Evolutionary conservation across 1,140 invertebrate species (phyloP).

Genomic region (Prorops nasuta): DNA sequence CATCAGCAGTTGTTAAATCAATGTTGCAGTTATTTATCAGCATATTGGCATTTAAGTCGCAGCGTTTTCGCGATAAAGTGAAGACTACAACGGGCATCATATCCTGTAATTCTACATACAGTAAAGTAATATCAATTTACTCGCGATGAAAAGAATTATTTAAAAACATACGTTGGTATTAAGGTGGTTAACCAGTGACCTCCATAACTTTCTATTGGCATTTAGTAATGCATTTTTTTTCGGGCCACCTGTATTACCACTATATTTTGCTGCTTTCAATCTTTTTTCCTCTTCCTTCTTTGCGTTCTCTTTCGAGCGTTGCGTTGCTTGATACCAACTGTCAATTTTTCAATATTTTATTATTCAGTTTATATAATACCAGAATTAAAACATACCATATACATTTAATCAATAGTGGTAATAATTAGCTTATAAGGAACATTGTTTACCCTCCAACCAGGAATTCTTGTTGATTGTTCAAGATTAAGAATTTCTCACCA

Average conservation of each 20-base stretch:
- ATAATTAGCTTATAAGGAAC: too few relatives aligned
- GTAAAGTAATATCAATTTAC: neutral
- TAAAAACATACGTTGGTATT: neutral
- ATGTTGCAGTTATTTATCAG: conserved; percentile 54
- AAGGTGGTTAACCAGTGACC: neutral
- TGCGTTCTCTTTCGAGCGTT: neutral
- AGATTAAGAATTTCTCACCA: conserved; percentile 62
- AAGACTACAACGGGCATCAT: conserved; percentile 93
- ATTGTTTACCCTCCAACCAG: too few relatives aligned
- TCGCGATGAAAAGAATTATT: neutral
- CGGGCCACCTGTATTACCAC: neutral
- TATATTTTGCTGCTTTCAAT: neutral
- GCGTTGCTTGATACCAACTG: neutral
- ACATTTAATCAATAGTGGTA: too few relatives aligned
- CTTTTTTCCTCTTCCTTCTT: neutral
- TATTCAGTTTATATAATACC: conserved; percentile 4
- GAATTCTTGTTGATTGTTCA: neutral
- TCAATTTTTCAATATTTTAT: neutral
- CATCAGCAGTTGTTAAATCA: conserved; percentile 79
- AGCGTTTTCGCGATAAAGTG: conserved; percentile 87
- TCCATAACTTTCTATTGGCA: neutral
- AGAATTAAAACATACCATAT: neutral
- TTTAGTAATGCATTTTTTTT: neutral
- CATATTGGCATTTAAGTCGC: conserved; percentile 68
- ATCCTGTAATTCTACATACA: conserved; percentile 50